Base-by-base conservation (phyloP, 2,888 invertebrate genomes). In the Colletes collaris region DNA sequence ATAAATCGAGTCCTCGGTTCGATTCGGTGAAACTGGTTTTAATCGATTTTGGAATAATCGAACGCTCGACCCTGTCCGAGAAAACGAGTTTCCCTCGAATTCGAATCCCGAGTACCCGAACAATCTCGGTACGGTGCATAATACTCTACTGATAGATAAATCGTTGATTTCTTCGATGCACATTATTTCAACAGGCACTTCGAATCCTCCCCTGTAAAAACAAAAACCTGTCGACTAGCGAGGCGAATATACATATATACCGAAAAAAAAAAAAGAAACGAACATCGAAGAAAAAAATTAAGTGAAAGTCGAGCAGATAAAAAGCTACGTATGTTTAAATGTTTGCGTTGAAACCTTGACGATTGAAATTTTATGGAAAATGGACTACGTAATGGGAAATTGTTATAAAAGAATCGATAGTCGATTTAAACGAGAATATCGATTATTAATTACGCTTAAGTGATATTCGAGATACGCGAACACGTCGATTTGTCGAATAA, bases 341-440 rank as follows among this genome's bases (percentile, higher is more conserved):
- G 16, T 62, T 44, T 49, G n/a, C 46, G 52, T 53, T 27, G n/a
- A 66, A n/a, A 56, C 13, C 60, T 63, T 60, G 35, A 64, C 56
- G 4, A 59, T 19, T 40, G 44, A 63, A 19, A 19, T 50, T 53
- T 55, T 44, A 40, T 55, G 7, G 13, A 65, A 19, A 55, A 44
- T 40, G 27, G 13, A 60, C n/a, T 60, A 46, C n/a, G 19, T 27
- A 16, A 52, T 10, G 62, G 2, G 37, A 49, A 40, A 58, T 19
- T 49, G 75, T 76, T 73, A 62, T 5, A 11, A 64, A 16, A 27
- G 2, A 46, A 63, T 74, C 59, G 44, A 74, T 35, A 44, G 10
- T 64, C 50, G 63, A 75, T 76, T 64, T 58, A 59, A 73, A 60
- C 74, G 46, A 76, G 2, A 10, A 49, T 59, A 27, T 76, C 64